A percentile compares a stretch with the other conserved stretches of the same genome.
Evolutionary conservation across 2,888 invertebrate species (phyloP).

Genomic region (Lycia hirtaria): DNA sequence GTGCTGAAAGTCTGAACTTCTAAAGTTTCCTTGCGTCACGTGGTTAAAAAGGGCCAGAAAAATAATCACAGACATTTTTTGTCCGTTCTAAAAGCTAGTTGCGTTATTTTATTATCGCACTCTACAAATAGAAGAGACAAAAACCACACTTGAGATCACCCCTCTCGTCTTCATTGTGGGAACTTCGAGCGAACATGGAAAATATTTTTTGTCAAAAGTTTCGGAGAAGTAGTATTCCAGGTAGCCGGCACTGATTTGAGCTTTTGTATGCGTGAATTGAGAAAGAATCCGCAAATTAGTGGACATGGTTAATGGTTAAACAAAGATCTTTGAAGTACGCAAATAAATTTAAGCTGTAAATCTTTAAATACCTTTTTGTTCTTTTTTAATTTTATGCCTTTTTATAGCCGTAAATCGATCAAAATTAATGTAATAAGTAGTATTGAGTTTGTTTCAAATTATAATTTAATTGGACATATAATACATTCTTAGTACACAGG

Average conservation of each 20-base stretch:
- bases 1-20: constrained; percentile 34
- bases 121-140: constrained; percentile 77
- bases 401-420: neutral
- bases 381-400: constrained; percentile 14
- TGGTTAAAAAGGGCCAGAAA: constrained; percentile 6
- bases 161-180: constrained; percentile 77
- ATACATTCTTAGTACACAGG: too few relatives aligned
- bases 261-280: constrained; percentile 57
- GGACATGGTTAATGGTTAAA: constrained; percentile 28
- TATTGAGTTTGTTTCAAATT: too few relatives aligned
- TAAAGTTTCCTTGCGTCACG: constrained; percentile 31
- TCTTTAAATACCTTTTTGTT: too few relatives aligned
- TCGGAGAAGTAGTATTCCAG: constrained; percentile 71
- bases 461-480: too few relatives aligned
- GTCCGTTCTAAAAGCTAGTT: constrained; percentile 53
- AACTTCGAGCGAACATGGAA: constrained; percentile 71
- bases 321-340: constrained; percentile 17
- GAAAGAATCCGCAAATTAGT: constrained; percentile 49
- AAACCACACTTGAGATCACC: constrained; percentile 81
- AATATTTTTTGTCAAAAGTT: constrained; percentile 65
- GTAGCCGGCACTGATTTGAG: constrained; percentile 66
- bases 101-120: constrained; percentile 72
- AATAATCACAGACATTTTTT: constrained; percentile 30
- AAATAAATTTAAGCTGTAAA: too few relatives aligned
- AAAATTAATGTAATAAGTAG: too few relatives aligned